Percentiles rank a stretch among this genome's conserved stretches.
phyloP scores from a whole-genome alignment of 1,140 invertebrate species.

The Thalassaphorura encarpata region DNA sequence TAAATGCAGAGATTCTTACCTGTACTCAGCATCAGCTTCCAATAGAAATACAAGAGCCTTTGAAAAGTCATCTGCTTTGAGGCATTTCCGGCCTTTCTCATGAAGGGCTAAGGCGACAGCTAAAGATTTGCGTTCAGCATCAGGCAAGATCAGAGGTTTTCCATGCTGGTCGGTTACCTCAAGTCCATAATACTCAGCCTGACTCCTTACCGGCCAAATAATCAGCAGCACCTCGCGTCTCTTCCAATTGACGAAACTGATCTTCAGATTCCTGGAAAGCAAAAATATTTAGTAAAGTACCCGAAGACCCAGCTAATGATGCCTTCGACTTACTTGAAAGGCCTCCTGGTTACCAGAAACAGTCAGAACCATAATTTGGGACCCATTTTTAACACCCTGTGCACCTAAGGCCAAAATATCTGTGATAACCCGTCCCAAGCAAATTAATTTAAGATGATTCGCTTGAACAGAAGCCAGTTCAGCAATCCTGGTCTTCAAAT shows the following conservation, averaged over 20 bases:
- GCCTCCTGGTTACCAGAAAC: too few relatives aligned
- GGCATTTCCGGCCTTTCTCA: slow-evolving; percentile 58
- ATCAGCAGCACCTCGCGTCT: slow-evolving; percentile 39
- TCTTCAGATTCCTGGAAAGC: slow-evolving; percentile 30
- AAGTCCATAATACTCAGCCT: slow-evolving; percentile 33
- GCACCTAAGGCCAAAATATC: slow-evolving; percentile 40
- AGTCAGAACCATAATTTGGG: slow-evolving; percentile 52
- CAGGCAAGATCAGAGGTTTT: slow-evolving; percentile 54
- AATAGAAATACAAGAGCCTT: slow-evolving; percentile 58
- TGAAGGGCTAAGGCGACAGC: slow-evolving; percentile 62
- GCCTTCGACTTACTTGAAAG: slow-evolving; percentile 16
- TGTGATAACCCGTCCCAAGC: slow-evolving; percentile 52
- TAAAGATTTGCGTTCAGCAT: slow-evolving; percentile 52
- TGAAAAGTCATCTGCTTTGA: slow-evolving; percentile 53
- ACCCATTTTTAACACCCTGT: slow-evolving; percentile 56
- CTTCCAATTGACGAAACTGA: slow-evolving; percentile 34
- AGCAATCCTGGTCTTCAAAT: slow-evolving; percentile 47
- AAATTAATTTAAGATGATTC: slow-evolving; percentile 55
- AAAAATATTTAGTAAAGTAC: background rate
- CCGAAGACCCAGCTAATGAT: background rate
- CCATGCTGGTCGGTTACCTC: slow-evolving; percentile 68
- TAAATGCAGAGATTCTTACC: slow-evolving; percentile 37
- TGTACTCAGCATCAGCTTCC: slow-evolving; percentile 63
- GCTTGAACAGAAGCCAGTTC: slow-evolving; percentile 39
- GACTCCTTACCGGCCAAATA: slow-evolving; percentile 36